phyloP scores from a whole-genome alignment of 2,888 invertebrate genomes.

The Ochropleura plecta region DNA sequence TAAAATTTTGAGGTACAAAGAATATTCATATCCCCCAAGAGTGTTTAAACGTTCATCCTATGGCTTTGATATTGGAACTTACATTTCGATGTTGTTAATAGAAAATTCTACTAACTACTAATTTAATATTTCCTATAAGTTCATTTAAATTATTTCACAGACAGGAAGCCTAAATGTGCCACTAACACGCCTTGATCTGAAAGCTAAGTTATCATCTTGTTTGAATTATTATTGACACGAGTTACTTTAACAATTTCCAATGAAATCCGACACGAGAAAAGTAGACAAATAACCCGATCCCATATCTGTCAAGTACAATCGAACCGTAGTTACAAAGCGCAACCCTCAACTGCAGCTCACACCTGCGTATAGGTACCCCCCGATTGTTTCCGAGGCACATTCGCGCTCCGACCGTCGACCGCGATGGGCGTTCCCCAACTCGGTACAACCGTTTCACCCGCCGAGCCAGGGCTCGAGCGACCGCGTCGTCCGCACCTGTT shows the following conservation, averaged over 20 bases:
- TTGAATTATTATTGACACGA: not conserved
- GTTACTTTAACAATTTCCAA: not conserved
- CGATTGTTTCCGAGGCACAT: constrained; percentile 73
- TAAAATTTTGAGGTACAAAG: not conserved
- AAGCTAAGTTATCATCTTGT: not conserved
- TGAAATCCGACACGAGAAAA: not conserved
- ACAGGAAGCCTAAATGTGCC: not conserved
- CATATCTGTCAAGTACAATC: constrained; percentile 50
- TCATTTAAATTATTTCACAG: not conserved
- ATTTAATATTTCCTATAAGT: not conserved
- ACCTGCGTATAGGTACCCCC: constrained; percentile 68
- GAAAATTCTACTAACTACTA: not conserved
- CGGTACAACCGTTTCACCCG: constrained; percentile 77
- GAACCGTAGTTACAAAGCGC: constrained; percentile 61
- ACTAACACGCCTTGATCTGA: not conserved
- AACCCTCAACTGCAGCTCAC: constrained; percentile 61
- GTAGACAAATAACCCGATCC: not conserved
- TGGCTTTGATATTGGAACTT: not conserved
- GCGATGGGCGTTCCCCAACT: constrained; percentile 87
- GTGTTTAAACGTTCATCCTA: not conserved
- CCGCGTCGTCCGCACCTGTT: constrained; percentile 87
- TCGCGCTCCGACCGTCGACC: constrained; percentile 87
- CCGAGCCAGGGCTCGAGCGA: constrained; percentile 79
- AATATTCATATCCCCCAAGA: not conserved
- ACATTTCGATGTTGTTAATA: not conserved